Percentiles rank a stretch among this genome's conserved stretches.
These are phyloP conservation scores for Ornithoptera alexandrae DNA, from an alignment of 2,888 invertebrate genomes.

Conservation along the genomic window DNA sequence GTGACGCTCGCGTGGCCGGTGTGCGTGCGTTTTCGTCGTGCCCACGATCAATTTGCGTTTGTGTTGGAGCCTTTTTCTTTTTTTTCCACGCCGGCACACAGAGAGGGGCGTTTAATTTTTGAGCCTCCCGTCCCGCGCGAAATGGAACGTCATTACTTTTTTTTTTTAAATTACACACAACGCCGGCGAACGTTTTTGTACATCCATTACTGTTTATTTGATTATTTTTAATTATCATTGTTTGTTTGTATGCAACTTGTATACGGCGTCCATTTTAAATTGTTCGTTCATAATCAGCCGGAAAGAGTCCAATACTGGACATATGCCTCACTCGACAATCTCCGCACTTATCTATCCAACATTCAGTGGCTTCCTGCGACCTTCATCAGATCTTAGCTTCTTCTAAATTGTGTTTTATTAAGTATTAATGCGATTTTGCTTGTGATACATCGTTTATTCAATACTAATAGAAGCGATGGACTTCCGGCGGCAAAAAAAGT, in stretches of 20 bases:
- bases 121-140: conserved; percentile 73
- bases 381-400: no score
- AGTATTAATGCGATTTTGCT: no score
- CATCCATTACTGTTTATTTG: conserved; percentile 56
- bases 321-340: no score
- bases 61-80: conserved; percentile 72
- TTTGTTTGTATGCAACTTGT: conserved; percentile 46
- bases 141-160: conserved; percentile 77
- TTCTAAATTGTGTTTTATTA: no score
- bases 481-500: neutral
- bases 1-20: conserved; percentile 47
- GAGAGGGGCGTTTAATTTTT: conserved; percentile 75
- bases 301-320: no score
- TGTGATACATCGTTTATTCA: no score
- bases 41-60: conserved; percentile 74
- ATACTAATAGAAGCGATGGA: neutral
- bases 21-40: conserved; percentile 62
- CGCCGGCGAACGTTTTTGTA: conserved; percentile 56
- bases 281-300: conserved; percentile 16
- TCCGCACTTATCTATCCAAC: no score
- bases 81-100: conserved; percentile 64
- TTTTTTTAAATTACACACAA: conserved; percentile 68
- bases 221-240: conserved; percentile 64
- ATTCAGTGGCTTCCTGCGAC: no score
- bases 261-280: conserved; percentile 14